A percentile compares a stretch with the other conserved stretches of the same genome.
phyloP scores from a whole-genome alignment of 53 echinoderm and acorn worm genomes.

The Luidia sarsii region DNA sequence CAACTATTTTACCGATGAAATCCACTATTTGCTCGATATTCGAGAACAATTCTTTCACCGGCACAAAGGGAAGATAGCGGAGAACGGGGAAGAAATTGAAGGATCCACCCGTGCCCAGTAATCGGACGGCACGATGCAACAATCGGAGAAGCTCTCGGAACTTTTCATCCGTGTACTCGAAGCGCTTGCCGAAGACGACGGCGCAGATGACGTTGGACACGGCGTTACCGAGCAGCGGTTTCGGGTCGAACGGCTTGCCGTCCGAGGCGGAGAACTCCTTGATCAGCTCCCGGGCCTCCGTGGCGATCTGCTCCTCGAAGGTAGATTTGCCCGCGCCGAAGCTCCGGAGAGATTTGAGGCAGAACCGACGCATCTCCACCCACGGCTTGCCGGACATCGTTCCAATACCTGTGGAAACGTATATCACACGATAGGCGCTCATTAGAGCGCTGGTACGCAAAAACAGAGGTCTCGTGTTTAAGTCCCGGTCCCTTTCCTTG shows the following conservation, averaged over 20 bases:
- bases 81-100: not conserved
- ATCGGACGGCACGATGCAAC: not conserved
- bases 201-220: slow-evolving; percentile 45
- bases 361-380: not conserved
- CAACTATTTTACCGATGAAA: not conserved
- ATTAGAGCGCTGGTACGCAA: no score
- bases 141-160: not conserved
- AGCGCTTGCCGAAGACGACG: slow-evolving; percentile 37
- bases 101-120: not conserved
- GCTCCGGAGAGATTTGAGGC: not conserved
- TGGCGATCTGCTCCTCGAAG: not conserved
- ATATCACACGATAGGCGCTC: no score
- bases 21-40: not conserved
- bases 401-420: not conserved
- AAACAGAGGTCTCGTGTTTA: no score
- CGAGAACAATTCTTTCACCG: not conserved
- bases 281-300: slow-evolving; percentile 12
- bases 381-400: not conserved
- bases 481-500: no score
- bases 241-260: slow-evolving; percentile 26
- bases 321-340: not conserved
- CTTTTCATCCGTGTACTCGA: slow-evolving; percentile 17
- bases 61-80: not conserved
- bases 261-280: not conserved
- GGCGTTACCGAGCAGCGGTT: slow-evolving; percentile 10